Conservation (phyloP, 2,797 vertebrate species). For the Anisognathus igniventris region DNA sequence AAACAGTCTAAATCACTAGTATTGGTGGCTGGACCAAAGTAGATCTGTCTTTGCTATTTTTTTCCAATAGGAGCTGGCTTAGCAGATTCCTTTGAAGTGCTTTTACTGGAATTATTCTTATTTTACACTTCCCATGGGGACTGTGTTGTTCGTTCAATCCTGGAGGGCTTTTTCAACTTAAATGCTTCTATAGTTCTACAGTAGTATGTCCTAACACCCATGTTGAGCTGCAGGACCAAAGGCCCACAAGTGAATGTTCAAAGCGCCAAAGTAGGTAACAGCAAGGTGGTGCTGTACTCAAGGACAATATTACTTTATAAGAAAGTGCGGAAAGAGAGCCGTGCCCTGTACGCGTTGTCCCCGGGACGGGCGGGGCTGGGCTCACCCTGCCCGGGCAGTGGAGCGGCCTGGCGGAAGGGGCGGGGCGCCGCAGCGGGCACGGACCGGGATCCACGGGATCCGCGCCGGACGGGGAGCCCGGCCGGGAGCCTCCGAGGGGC, state of each 20-base stretch:
- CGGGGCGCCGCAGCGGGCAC: not conserved
- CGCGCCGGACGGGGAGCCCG: rapidly evolving
- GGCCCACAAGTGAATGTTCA: too few relatives aligned
- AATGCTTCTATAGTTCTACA: not conserved
- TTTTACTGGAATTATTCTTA: not conserved
- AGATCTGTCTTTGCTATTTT: not conserved
- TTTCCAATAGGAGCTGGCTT: not conserved
- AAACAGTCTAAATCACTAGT: not conserved
- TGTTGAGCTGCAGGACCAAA: rapidly evolving
- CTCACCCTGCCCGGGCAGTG: not conserved
- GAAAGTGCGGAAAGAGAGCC: rapidly evolving
- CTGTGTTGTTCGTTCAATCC: rapidly evolving
- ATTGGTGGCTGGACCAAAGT: not conserved
- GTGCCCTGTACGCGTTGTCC: rapidly evolving
- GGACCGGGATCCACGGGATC: not conserved
- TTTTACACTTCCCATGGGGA: not conserved
- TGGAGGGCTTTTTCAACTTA: not conserved
- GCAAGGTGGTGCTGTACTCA: not conserved
- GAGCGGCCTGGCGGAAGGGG: not conserved
- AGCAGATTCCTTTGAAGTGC: not conserved
- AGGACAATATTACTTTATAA: rapidly evolving
- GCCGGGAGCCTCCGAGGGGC: too few relatives aligned
- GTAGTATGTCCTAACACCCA: rapidly evolving
- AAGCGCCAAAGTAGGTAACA: not conserved
- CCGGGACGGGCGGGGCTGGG: not conserved